phyloP scores from a whole-genome alignment of 2,888 invertebrate genomes.

The Phaonia tiefii region DNA sequence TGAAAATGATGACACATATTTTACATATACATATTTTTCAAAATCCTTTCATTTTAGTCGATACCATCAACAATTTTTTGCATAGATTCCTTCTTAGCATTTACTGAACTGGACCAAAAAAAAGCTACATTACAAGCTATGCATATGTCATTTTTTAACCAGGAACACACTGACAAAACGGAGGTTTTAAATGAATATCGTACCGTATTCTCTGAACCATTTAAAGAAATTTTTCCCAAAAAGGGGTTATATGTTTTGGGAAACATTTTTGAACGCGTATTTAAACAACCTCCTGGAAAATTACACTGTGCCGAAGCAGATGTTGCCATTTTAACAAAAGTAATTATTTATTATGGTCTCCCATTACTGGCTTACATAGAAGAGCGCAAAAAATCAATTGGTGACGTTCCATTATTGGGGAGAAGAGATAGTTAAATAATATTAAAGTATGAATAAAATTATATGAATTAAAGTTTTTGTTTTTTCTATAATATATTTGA shows the following conservation, averaged over 20 bases:
- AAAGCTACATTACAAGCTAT: slow-evolving; percentile 16
- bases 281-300: slow-evolving; percentile 80
- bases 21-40: slow-evolving; percentile 1
- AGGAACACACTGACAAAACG: neutral
- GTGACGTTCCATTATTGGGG: no score
- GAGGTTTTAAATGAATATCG: slow-evolving; percentile 23
- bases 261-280: slow-evolving; percentile 82
- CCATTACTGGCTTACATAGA: slow-evolving; percentile 83
- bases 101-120: slow-evolving; percentile 81
- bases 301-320: slow-evolving; percentile 87
- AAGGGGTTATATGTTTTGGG: slow-evolving; percentile 81
- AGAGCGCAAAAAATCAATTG: slow-evolving; percentile 74
- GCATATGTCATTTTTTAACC: neutral
- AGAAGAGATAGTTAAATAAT: no score
- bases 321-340: slow-evolving; percentile 84
- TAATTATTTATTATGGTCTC: slow-evolving; percentile 83
- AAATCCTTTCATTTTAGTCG: slow-evolving; percentile 69
- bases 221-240: slow-evolving; percentile 69
- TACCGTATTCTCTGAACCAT: slow-evolving; percentile 52
- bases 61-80: slow-evolving; percentile 83
- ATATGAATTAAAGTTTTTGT: no score
- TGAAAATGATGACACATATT: no score
- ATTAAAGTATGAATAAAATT: no score
- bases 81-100: slow-evolving; percentile 85
- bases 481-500: no score